phyloP scores from a whole-genome alignment of 2,797 vertebrate species.

The Synaphobranchus kaupii region DNA sequence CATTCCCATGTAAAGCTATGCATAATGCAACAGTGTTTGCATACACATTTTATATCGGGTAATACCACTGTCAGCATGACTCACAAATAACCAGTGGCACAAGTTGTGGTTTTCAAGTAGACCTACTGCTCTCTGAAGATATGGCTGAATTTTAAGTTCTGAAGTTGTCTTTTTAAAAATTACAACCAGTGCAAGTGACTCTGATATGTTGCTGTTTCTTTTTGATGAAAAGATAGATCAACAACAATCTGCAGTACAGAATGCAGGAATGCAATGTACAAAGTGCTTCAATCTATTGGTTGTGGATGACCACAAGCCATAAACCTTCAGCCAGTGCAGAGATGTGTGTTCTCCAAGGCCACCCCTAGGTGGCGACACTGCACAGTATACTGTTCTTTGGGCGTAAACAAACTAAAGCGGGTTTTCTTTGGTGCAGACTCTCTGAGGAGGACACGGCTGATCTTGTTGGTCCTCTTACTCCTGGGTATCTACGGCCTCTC shows the following conservation, averaged over 20 bases:
- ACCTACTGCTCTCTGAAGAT: neutral
- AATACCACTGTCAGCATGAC: neutral
- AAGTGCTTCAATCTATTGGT: neutral
- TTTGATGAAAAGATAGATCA: neutral
- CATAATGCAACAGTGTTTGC: neutral
- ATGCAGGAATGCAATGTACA: neutral
- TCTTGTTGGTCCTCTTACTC: constrained; percentile 84
- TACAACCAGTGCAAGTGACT: neutral
- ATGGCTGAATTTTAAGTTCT: neutral
- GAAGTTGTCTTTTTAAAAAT: neutral
- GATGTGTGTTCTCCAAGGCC: neutral
- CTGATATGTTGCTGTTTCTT: neutral
- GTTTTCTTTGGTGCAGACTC: constrained; percentile 75
- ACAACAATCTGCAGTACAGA: neutral
- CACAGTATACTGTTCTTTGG: neutral
- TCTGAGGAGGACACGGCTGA: constrained; percentile 86
- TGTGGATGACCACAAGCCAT: neutral
- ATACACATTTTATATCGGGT: neutral
- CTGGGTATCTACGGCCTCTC: constrained; percentile 88
- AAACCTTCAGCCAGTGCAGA: neutral
- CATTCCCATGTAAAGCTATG: neutral
- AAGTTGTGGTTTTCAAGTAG: neutral
- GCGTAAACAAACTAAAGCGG: neutral
- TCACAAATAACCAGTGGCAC: neutral
- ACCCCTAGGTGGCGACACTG: neutral